Percentiles rank a stretch among this genome's conserved stretches.
phyloP scores from a whole-genome alignment of 2,113 vertebrate genomes.

The Sinocyclocheilus anshuiensis region DNA sequence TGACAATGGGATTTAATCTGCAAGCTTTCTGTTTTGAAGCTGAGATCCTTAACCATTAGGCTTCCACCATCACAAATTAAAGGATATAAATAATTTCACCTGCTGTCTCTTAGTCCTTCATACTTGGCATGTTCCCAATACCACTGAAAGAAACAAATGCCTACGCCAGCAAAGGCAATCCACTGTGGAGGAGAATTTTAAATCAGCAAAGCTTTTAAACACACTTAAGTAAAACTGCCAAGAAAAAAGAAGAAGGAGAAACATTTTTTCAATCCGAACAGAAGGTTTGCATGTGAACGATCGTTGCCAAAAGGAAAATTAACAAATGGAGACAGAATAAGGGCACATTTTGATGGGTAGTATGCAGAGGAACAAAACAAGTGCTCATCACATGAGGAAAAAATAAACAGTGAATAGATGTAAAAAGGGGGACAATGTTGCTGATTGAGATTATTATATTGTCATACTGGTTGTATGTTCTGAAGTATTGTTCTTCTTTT shows the following conservation, averaged over 20 bases:
- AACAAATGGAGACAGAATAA: constrained; percentile 3
- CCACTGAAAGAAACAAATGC: constrained; percentile 1
- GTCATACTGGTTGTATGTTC: background rate
- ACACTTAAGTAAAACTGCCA: background rate
- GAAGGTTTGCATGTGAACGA: background rate
- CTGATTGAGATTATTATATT: background rate
- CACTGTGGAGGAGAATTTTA: constrained; percentile 18
- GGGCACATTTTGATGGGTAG: background rate
- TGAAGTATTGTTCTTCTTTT: background rate
- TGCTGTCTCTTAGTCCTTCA: constrained; percentile 19
- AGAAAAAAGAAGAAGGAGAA: background rate
- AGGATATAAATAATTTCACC: constrained; percentile 18
- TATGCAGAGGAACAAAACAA: background rate
- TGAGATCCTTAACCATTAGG: background rate
- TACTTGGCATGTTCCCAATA: background rate
- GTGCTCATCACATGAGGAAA: background rate
- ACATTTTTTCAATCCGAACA: background rate
- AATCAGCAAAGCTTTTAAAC: constrained; percentile 22
- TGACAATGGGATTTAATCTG: background rate
- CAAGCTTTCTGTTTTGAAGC: background rate
- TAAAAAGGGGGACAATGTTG: background rate
- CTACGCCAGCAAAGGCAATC: background rate
- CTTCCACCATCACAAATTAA: background rate
- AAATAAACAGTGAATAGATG: background rate
- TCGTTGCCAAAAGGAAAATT: background rate